Base-by-base conservation (phyloP, 23 tunicate species). In the Styela clava region DNA sequence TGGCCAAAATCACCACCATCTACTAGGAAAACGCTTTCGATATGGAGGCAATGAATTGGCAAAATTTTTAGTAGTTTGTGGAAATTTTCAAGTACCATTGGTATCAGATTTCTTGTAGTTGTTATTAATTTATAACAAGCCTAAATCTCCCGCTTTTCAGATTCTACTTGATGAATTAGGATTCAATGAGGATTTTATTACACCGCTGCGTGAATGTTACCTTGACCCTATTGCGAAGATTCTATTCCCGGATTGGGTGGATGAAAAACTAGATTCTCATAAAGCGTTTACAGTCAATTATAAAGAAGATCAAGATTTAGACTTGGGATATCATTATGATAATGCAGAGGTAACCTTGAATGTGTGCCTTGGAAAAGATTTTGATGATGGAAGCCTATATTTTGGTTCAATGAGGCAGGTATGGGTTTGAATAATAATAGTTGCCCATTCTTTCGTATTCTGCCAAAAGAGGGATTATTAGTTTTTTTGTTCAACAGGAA, bases 341-440 rank as follows among this genome's bases (percentile, higher is more conserved):
- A 87, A 92, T 69, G 91, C 97, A 32, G 97, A 92, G 83, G 83
- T 92, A 3, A 83, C 97, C 0, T 37, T 92, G 62, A 92, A 92
- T 83, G 85, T 92, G 52, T 86, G 83, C 69, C 83, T 92, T 0
- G 97, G 91, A 23, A 74, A 83, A 32, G 77, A 79, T 25, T 92
- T 83, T 74, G 86, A 83, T 24, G 97, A 81, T 28, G 91, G 97
- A 22, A 84, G 83, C 18, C 67, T 92, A 25, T 92, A 80, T 87
- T 92, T 92, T 84, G 97, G 97, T 29, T 31, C 52, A 1, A 92
- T 87, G 91, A 74, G 83, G 51, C 63, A 68, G 88, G 97, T 91
- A 61, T 2, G 36, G 33, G 27, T 18, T 22, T 20, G 0, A 61
- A 22, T 21, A 61, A 61, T 24, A 27, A 27, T n/a, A n/a, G n/a